phyloP scores from a whole-genome alignment of 2,888 invertebrate species.

The Acronicta psi region DNA sequence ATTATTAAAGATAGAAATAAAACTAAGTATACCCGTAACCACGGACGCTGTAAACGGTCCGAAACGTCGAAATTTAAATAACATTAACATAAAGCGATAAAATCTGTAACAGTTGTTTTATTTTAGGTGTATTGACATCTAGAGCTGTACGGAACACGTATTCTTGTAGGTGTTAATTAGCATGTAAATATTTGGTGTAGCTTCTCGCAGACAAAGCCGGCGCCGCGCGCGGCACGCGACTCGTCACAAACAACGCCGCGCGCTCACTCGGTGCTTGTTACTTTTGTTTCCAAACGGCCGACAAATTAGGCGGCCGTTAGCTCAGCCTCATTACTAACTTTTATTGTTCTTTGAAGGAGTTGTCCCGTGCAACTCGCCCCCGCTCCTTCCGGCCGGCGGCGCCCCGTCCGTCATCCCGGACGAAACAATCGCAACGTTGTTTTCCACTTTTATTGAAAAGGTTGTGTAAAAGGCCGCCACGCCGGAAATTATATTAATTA shows the following conservation, averaged over 20 bases:
- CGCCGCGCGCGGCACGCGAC: not conserved
- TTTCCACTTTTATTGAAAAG: conserved; percentile 34
- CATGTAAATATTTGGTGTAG: conserved; percentile 22
- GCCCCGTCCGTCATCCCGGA: conserved; percentile 8
- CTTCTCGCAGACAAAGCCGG: conserved; percentile 17
- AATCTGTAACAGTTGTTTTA: too few relatives aligned
- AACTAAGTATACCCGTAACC: too few relatives aligned
- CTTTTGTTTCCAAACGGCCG: conserved; percentile 51
- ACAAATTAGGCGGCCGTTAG: conserved; percentile 55
- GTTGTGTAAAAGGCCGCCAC: conserved; percentile 24
- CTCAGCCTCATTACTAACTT: conserved; percentile 53
- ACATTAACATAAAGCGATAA: too few relatives aligned
- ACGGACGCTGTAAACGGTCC: too few relatives aligned
- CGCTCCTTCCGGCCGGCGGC: not conserved
- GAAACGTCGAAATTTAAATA: too few relatives aligned
- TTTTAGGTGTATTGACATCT: too few relatives aligned
- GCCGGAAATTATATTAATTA: conserved; percentile 45
- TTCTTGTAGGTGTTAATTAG: conserved; percentile 33
- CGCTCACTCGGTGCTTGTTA: conserved; percentile 36
- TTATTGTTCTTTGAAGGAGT: conserved; percentile 52
- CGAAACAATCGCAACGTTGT: conserved; percentile 20
- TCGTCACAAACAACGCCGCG: not conserved
- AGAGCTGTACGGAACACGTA: too few relatives aligned
- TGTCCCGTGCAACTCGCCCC: conserved; percentile 21
- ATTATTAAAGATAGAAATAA: too few relatives aligned